phyloP scores from a whole-genome alignment of 2,888 invertebrate species.

The Terebella lapidaria region DNA sequence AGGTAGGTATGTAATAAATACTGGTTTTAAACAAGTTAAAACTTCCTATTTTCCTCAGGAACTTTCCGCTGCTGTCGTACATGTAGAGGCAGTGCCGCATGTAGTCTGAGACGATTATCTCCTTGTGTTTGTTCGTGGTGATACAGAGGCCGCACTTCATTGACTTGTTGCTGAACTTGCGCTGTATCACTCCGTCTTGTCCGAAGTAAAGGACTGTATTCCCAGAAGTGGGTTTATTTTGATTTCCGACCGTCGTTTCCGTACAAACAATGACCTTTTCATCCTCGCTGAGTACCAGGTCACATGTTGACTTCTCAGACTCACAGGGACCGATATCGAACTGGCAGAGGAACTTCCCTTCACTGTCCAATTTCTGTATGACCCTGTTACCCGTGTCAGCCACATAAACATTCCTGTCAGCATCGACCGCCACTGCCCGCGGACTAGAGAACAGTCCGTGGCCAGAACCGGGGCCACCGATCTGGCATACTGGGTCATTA shows the following conservation, averaged over 20 bases:
- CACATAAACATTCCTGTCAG: constrained; percentile 18
- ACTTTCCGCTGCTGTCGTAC: constrained; percentile 19
- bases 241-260: constrained; percentile 19
- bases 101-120: constrained; percentile 27
- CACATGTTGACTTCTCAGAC: constrained; percentile 22
- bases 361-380: constrained; percentile 22
- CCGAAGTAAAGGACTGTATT: constrained; percentile 21
- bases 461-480: constrained; percentile 21
- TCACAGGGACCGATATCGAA: constrained; percentile 18
- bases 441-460: constrained; percentile 24
- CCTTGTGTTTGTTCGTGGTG: constrained; percentile 19
- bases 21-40: too few species aligned
- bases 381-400: constrained; percentile 26
- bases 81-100: constrained; percentile 24
- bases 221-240: constrained; percentile 19
- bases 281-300: constrained; percentile 19
- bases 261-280: constrained; percentile 24
- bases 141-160: constrained; percentile 28
- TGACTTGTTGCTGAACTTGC: constrained; percentile 22
- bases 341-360: constrained; percentile 18
- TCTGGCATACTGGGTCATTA: constrained; percentile 23
- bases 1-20: too few species aligned
- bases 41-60: constrained; percentile 19
- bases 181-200: constrained; percentile 18
- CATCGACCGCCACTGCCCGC: constrained; percentile 21